Evolutionary conservation across 1,140 invertebrate species (phyloP).

Genomic region (Yoshiicerus persimilis): DNA sequence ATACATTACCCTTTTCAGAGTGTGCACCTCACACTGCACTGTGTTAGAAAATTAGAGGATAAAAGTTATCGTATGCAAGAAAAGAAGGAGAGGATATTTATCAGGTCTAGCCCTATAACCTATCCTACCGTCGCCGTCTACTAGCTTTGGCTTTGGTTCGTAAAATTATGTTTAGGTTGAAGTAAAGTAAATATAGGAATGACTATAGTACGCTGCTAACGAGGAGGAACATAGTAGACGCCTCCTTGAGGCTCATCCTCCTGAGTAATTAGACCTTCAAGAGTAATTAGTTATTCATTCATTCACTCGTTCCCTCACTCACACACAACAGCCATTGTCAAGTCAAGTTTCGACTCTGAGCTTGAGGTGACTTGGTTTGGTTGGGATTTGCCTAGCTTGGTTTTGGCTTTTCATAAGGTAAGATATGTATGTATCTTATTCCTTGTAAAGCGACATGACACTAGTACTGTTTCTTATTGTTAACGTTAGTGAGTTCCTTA

Average conservation of each 20-base stretch:
- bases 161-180: not conserved
- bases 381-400: not conserved
- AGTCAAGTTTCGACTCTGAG: not conserved
- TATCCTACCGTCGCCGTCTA: not conserved
- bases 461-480: not conserved
- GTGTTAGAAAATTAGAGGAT: not conserved
- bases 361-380: not conserved
- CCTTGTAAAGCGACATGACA: not conserved
- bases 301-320: not conserved
- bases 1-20: too few relatives aligned
- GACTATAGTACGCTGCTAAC: not conserved
- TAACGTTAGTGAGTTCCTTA: not conserved
- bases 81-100: not conserved
- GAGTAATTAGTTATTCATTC: constrained; percentile 43
- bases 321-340: not conserved
- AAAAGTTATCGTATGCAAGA: not conserved
- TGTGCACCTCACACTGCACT: not conserved
- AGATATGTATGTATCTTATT: not conserved
- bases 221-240: not conserved
- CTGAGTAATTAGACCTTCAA: constrained; percentile 40
- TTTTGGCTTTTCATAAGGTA: not conserved
- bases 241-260: constrained; percentile 22
- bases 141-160: not conserved
- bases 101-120: not conserved
- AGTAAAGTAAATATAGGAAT: not conserved